Base-by-base conservation (phyloP, 2,113 vertebrate species). In the Gopherus evgoodei region DNA sequence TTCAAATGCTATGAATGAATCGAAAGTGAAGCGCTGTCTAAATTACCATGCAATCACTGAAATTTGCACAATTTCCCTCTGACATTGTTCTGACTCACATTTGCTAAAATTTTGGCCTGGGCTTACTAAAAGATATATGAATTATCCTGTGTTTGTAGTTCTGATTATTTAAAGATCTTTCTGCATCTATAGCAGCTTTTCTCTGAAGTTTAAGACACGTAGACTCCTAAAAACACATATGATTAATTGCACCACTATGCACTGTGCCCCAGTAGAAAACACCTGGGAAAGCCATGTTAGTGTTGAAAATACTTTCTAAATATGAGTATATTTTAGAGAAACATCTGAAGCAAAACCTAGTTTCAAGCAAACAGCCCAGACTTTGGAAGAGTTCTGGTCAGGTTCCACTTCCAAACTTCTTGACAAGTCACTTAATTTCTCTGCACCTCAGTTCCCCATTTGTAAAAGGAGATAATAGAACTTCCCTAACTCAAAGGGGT, bases 131-230 rank as follows among this genome's bases (percentile, higher is more conserved):
- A 90, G 83, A 50, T 76, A 82, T 87, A 54, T 92, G 94, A 97
- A 87, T 91, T 86, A 90, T 85, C 1, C 80, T 42, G 54, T 0
- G 0, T 90, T 5, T 1, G 84, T 86, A 85, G 88, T 83, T 94
- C 93, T 83, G 91, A 7, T 96, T 94, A 96, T 96, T 94, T 95
- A 97, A 95, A 90, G 93, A 92, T 94, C 89, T 91, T 94, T 38
- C 95, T 90, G 42, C 59, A 84, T 94, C 96, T 96, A 21, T 11
- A 86, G 52, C 88, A 89, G 81, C 91, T 95, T 88, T 88, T 93
- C 87, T 89, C 90, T 85, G 44, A 88, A 93, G 59, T 90, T 38
- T 84, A 75, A 44, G 91, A 62, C 57, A 27, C 57, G 3, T 94
- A 94, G 91, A 82, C 10, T 21, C 94, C 65, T 6, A 24, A 87